These are phyloP conservation scores for Deilephila porcellus DNA, from an alignment of 2,888 invertebrate genomes.

Conservation along the genomic window DNA sequence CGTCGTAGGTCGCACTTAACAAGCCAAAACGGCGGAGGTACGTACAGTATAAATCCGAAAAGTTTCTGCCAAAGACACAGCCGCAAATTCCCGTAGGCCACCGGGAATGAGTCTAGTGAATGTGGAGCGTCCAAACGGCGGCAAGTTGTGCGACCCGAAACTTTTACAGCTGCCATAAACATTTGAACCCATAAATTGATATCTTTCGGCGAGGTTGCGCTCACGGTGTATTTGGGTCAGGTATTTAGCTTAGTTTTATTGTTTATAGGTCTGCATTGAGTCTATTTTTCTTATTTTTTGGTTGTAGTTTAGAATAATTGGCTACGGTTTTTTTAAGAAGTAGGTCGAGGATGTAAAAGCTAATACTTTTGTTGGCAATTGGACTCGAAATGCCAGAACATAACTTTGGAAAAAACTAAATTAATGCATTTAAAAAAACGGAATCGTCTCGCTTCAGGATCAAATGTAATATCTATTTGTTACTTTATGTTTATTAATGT, in stretches of 20 bases:
- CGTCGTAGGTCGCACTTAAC: not conserved
- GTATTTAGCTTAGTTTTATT: slow-evolving; percentile 18
- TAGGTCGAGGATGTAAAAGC: no score
- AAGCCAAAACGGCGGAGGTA: not conserved
- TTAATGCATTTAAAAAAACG: no score
- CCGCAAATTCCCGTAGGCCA: slow-evolving; percentile 18
- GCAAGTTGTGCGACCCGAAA: slow-evolving; percentile 49
- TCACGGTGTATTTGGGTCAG: slow-evolving; percentile 1
- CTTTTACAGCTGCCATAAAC: slow-evolving; percentile 58
- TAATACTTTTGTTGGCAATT: no score
- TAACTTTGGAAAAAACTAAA: no score
- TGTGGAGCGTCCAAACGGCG: slow-evolving; percentile 33
- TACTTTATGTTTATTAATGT: no score
- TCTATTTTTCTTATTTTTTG: not conserved
- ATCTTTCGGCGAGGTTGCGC: slow-evolving; percentile 38
- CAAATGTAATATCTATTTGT: no score
- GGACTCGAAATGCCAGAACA: no score
- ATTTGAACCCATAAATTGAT: slow-evolving; percentile 56
- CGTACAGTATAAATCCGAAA: slow-evolving; percentile 24
- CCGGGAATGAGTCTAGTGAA: slow-evolving; percentile 7
- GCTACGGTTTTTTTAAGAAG: no score
- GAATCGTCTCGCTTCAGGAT: no score
- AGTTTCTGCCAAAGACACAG: slow-evolving; percentile 20
- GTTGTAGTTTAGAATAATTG: not conserved
- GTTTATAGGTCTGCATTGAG: not conserved